Percentiles rank a stretch among this genome's conserved stretches.
Conservation (phyloP, 2,113 vertebrate genomes). For the Anarrhichthys ocellatus region DNA sequence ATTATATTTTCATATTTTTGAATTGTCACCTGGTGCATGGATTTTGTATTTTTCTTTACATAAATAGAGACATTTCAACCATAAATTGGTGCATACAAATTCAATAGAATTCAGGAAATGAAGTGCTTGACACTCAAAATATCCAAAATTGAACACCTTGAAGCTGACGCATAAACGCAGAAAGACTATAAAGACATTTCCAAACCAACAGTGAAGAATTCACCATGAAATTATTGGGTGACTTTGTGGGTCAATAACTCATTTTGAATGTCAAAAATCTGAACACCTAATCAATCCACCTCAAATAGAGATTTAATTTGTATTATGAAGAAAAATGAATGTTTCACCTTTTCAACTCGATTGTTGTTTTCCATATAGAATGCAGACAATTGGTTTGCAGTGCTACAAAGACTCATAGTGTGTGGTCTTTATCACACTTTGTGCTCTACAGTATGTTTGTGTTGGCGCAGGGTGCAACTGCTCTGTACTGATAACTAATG, state of each 20-base stretch:
- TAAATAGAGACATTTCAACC: not conserved
- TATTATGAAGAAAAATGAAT: not conserved
- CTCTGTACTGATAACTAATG: not conserved
- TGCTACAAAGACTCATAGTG: not conserved
- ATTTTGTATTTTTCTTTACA: not conserved
- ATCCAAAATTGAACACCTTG: conserved; percentile 1
- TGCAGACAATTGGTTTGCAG: not conserved
- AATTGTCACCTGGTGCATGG: not conserved
- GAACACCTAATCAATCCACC: not conserved
- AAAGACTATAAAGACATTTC: not conserved
- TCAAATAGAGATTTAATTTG: not conserved
- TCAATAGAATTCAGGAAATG: not conserved
- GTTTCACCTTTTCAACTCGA: not conserved
- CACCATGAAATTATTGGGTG: not conserved
- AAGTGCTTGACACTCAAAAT: not conserved
- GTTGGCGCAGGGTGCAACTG: not conserved
- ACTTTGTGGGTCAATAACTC: not conserved
- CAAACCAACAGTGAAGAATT: not conserved
- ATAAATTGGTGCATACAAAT: not conserved
- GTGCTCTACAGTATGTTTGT: not conserved
- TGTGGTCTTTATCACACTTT: not conserved
- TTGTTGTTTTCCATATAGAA: not conserved
- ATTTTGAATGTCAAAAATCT: not conserved
- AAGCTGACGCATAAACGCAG: not conserved
- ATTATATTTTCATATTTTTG: not conserved